These are phyloP conservation scores for Zelleria hepariella DNA, from an alignment of 2,888 invertebrate genomes.

Conservation along the genomic window DNA sequence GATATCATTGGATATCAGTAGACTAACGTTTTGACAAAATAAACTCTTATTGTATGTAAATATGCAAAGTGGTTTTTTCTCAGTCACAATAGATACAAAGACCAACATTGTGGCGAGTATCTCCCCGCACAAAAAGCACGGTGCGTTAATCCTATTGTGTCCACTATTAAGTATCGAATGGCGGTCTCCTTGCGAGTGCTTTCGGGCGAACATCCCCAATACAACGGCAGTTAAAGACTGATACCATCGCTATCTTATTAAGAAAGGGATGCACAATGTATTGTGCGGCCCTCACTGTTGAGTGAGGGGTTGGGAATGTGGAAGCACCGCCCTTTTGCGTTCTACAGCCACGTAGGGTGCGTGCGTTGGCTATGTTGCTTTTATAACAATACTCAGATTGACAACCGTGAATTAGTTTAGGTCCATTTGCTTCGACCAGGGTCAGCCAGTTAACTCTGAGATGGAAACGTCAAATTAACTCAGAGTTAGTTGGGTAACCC, in stretches of 20 bases:
- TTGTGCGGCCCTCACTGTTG: no score
- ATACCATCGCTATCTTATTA: neutral
- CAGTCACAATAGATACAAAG: neutral
- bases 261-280: neutral
- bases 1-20: no score
- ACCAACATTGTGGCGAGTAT: conserved; percentile 2
- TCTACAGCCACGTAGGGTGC: no score
- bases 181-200: neutral
- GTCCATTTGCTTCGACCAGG: no score
- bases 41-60: neutral
- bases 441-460: no score
- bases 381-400: no score
- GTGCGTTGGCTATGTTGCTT: no score
- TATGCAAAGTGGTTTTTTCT: neutral
- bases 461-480: no score
- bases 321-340: neutral
- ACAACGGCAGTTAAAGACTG: conserved; percentile 3
- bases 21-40: neutral
- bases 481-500: no score
- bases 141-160: conserved; percentile 1
- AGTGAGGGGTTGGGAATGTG: neutral
- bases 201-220: conserved; percentile 11
- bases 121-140: neutral
- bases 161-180: conserved; percentile 7
- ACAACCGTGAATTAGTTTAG: no score